Conservation (phyloP, 2,888 invertebrate genomes). For the Nomada fucata region DNA sequence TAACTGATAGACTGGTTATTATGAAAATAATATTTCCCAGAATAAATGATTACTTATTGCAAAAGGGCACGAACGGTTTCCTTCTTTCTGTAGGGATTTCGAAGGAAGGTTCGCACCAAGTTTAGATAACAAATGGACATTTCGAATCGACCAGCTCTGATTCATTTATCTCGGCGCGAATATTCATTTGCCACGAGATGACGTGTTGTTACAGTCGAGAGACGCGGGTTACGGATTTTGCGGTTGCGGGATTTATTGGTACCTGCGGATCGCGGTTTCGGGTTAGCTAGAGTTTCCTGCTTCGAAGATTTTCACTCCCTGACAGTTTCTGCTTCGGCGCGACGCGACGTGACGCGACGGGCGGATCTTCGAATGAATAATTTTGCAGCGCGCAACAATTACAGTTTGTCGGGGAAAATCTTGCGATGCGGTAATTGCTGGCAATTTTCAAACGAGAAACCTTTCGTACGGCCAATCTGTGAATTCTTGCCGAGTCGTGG, state of each 20-base stretch:
- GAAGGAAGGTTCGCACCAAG: no score
- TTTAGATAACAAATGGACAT: neutral
- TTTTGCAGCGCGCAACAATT: neutral
- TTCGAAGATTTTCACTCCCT: neutral
- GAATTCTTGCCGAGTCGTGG: no score
- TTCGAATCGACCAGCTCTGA: neutral
- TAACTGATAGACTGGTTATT: no score
- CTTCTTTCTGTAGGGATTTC: no score
- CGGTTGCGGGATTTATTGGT: constrained; percentile 4
- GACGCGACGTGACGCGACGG: neutral
- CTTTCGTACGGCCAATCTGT: no score
- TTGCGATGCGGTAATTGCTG: neutral
- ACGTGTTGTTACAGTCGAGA: constrained; percentile 2
- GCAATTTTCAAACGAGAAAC: no score
- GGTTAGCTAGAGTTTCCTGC: constrained; percentile 11
- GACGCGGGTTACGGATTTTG: neutral
- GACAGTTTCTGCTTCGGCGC: neutral
- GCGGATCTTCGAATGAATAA: neutral
- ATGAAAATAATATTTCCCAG: no score
- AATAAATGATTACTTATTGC: no score
- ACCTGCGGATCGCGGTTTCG: neutral
- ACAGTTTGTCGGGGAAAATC: neutral
- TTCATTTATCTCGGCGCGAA: neutral
- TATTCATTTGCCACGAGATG: constrained; percentile 10
- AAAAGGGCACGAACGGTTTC: no score